Conservation (phyloP, 2,797 vertebrate species). For the Melanotaenia maccullochi region DNA sequence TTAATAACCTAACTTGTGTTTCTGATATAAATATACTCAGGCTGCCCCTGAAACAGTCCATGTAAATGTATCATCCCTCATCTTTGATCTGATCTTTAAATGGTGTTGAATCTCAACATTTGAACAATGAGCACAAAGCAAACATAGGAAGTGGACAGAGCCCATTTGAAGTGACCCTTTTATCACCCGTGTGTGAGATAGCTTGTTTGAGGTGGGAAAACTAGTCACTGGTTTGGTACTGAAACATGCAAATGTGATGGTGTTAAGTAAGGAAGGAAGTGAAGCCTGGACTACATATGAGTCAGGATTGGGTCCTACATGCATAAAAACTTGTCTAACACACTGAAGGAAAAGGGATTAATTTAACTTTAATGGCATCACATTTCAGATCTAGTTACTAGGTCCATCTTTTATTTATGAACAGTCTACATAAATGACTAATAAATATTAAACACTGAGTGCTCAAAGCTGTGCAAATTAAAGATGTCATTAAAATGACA, state of each 20-base stretch:
- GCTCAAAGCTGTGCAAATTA: background rate
- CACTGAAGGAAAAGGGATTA: background rate
- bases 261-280: background rate
- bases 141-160: background rate
- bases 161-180: background rate
- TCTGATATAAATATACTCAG: background rate
- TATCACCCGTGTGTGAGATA: background rate
- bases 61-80: conserved; percentile 4
- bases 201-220: background rate
- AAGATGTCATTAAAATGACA: too few relatives aligned
- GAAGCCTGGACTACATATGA: background rate
- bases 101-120: conserved; percentile 9
- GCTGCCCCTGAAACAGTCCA: background rate
- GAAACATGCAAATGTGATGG: background rate
- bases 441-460: background rate
- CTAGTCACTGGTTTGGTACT: background rate
- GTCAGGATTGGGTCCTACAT: background rate
- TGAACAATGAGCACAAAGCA: background rate
- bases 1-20: background rate
- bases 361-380: background rate
- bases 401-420: background rate
- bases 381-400: background rate
- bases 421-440: background rate
- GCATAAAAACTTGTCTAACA: background rate
- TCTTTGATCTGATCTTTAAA: conserved; percentile 3